phyloP scores from a whole-genome alignment of 2,797 vertebrate genomes.

The Sebastes alutus region DNA sequence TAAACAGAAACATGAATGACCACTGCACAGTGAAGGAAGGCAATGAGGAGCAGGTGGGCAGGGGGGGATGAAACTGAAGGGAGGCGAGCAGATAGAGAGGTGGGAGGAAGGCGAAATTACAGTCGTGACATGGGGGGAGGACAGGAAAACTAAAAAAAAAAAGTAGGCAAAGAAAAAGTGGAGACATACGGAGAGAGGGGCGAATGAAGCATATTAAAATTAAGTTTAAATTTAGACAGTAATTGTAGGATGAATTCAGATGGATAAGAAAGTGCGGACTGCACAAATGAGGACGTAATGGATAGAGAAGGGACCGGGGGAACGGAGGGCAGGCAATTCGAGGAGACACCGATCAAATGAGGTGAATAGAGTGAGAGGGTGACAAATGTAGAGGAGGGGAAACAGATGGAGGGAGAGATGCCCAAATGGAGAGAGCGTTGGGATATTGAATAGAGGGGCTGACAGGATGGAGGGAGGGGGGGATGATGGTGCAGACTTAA shows the following conservation, averaged over 20 bases:
- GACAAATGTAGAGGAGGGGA: slow-evolving; percentile 12
- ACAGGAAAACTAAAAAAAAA: neutral
- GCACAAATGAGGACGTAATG: slow-evolving; percentile 38
- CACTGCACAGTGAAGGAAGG: slow-evolving; percentile 22
- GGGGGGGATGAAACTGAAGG: neutral
- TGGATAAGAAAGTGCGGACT: slow-evolving; percentile 12
- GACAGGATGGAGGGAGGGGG: neutral
- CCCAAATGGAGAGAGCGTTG: slow-evolving; percentile 3
- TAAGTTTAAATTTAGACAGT: slow-evolving; percentile 21
- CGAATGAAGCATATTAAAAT: slow-evolving; percentile 21
- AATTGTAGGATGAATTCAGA: slow-evolving; percentile 31
- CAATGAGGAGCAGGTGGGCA: slow-evolving; percentile 4
- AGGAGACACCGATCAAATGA: slow-evolving; percentile 26
- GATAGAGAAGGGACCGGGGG: neutral
- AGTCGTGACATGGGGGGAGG: slow-evolving; percentile 7
- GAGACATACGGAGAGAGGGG: neutral
- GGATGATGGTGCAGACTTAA: neutral
- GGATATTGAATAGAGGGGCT: neutral
- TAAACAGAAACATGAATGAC: slow-evolving; percentile 57
- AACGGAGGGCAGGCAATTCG: slow-evolving; percentile 26
- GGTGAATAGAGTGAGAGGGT: slow-evolving; percentile 12
- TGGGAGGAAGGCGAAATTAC: slow-evolving; percentile 31
- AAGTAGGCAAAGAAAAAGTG: neutral
- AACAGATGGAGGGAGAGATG: slow-evolving; percentile 26
- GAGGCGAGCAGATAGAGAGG: neutral